Conservation (phyloP, 2,888 invertebrate genomes). For the Cybosia mesomella region DNA sequence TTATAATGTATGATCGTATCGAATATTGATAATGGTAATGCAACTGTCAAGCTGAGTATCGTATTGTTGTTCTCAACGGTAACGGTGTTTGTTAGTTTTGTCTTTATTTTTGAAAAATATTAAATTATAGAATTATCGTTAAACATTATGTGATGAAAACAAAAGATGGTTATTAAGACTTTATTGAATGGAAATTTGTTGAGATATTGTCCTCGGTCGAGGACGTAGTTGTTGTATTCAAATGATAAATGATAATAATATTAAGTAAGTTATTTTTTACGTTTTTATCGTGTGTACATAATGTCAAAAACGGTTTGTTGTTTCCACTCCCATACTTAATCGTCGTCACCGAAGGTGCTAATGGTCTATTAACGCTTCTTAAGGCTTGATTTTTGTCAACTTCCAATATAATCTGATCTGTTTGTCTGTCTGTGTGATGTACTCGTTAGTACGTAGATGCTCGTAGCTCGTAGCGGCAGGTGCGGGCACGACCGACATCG, state of each 20-base stretch:
- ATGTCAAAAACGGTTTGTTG: slow-evolving; percentile 82
- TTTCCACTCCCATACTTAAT: slow-evolving; percentile 79
- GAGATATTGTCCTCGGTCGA: slow-evolving; percentile 82
- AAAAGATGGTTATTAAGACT: slow-evolving; percentile 83
- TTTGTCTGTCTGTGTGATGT: slow-evolving; percentile 55
- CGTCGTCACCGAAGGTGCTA: slow-evolving; percentile 85
- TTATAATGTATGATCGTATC: slow-evolving; percentile 71
- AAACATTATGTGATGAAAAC: slow-evolving; percentile 86
- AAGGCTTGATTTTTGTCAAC: slow-evolving; percentile 69
- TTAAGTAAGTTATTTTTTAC: slow-evolving; percentile 88
- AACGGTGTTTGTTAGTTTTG: slow-evolving; percentile 74
- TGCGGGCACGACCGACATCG: slow-evolving; percentile 23
- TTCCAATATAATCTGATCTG: slow-evolving; percentile 54
- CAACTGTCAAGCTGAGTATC: slow-evolving; percentile 54
- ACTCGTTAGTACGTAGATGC: slow-evolving; percentile 20
- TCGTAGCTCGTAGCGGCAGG: slow-evolving; percentile 27
- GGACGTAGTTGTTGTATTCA: slow-evolving; percentile 87
- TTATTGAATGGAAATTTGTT: slow-evolving; percentile 85
- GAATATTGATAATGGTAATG: slow-evolving; percentile 67
- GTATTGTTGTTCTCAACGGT: slow-evolving; percentile 67
- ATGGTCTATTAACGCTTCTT: slow-evolving; percentile 85
- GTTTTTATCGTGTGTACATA: slow-evolving; percentile 85
- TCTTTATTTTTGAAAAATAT: slow-evolving; percentile 75
- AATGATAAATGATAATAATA: slow-evolving; percentile 85
- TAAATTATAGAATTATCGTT: slow-evolving; percentile 83